These are phyloP conservation scores for Pristionchus pacificus DNA, from an alignment of 1,140 invertebrate species.

Conservation along the genomic window DNA sequence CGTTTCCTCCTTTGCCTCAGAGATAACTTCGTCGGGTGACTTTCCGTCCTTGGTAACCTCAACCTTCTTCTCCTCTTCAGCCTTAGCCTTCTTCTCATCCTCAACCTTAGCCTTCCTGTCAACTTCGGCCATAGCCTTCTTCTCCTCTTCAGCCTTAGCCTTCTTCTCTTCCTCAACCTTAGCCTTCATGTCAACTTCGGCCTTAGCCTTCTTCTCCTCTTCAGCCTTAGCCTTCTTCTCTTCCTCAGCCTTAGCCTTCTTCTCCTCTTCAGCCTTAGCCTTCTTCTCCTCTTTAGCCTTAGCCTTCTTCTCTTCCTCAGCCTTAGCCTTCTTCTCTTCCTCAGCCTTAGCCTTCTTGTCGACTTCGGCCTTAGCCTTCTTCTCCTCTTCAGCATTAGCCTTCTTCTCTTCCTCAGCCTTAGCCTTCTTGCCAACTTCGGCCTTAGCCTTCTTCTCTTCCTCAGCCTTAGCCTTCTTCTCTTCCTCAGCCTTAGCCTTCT, in stretches of 20 bases:
- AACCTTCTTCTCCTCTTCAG: conserved; percentile 5
- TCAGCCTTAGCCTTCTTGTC: too few relatives aligned
- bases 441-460: conserved; percentile 8
- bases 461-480: conserved; percentile 17
- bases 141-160: conserved; percentile 3
- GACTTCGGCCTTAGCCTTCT: too few relatives aligned
- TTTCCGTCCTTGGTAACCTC: neutral
- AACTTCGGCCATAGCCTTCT: neutral
- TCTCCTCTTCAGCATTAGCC: neutral
- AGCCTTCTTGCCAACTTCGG: conserved; percentile 9
- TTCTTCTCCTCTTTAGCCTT: conserved; percentile 5
- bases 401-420: too few relatives aligned
- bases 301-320: conserved; percentile 5
- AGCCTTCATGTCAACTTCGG: neutral
- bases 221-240: neutral
- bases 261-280: too few relatives aligned
- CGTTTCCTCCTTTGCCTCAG: neutral
- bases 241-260: neutral
- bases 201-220: neutral
- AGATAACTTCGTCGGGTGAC: neutral
- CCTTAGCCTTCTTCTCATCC: neutral
- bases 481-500: conserved; percentile 8
- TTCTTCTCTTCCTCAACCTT: conserved; percentile 9
- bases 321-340: neutral
- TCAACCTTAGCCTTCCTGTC: neutral